phyloP scores from a whole-genome alignment of 2,888 invertebrate species.

The Caenorhabditis auriculariae region DNA sequence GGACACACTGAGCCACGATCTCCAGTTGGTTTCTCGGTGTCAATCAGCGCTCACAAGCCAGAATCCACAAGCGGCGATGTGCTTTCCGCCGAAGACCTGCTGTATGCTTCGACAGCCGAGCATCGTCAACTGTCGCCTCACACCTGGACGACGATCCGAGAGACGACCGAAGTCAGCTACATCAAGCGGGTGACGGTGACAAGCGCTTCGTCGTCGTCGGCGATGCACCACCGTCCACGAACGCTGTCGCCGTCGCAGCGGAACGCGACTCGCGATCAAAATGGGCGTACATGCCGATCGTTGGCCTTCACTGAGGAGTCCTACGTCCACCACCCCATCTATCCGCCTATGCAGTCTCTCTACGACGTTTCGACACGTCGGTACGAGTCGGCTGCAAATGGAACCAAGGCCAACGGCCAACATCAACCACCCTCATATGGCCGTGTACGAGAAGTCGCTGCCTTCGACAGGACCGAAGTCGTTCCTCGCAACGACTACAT shows the following conservation, averaged over 20 bases:
- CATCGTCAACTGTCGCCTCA: slow-evolving; percentile 41
- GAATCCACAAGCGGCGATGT: neutral
- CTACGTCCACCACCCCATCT: slow-evolving; percentile 41
- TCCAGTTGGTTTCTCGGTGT: slow-evolving; percentile 35
- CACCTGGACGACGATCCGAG: slow-evolving; percentile 56
- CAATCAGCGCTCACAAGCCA: slow-evolving; percentile 38
- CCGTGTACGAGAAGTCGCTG: slow-evolving; percentile 33
- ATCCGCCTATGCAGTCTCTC: slow-evolving; percentile 31
- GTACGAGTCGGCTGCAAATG: too few relatives aligned
- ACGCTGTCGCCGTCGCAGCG: neutral
- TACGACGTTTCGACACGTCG: slow-evolving; percentile 22
- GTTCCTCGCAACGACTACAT: slow-evolving; percentile 20
- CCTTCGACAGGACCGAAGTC: slow-evolving; percentile 38
- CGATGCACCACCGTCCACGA: neutral
- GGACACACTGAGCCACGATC: slow-evolving; percentile 1
- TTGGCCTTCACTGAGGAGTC: slow-evolving; percentile 26
- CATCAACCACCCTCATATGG: slow-evolving; percentile 11
- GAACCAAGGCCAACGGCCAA: slow-evolving; percentile 6
- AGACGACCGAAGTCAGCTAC: slow-evolving; percentile 54
- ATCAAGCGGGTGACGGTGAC: slow-evolving; percentile 41
- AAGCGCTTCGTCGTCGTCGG: slow-evolving; percentile 5
- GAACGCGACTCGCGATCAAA: too few relatives aligned
- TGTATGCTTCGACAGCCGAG: slow-evolving; percentile 13
- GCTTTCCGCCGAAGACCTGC: slow-evolving; percentile 24
- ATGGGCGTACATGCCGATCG: slow-evolving; percentile 25